Conservation (phyloP, 35 echinoderm and acorn worm genomes). For the Acanthaster planci region DNA sequence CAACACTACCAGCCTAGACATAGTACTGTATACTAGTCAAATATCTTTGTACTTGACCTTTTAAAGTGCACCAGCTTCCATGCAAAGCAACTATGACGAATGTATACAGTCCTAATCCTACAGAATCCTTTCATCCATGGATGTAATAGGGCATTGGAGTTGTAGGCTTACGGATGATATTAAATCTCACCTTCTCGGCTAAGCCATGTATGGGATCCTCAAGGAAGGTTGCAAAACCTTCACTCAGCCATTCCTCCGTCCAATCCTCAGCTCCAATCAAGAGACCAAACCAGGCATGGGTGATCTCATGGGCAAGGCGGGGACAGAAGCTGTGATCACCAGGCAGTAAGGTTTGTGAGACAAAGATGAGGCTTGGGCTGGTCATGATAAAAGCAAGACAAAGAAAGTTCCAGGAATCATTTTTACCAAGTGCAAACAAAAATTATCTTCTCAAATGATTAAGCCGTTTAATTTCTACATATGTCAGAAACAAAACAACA, state of each 20-base stretch:
- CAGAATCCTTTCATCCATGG: neutral
- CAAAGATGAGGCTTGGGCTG: constrained; percentile 81
- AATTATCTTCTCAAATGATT: no score
- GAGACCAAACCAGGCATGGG: constrained; percentile 87
- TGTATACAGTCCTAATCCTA: no score
- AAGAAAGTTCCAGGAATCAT: no score
- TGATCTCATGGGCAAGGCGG: constrained; percentile 83
- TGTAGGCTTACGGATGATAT: neutral
- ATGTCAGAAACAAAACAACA: no score
- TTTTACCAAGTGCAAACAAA: no score
- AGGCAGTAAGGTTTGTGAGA: constrained; percentile 71
- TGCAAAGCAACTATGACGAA: no score
- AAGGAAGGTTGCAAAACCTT: constrained; percentile 90
- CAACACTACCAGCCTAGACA: no score
- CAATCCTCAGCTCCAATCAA: constrained; percentile 86
- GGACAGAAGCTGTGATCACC: constrained; percentile 71
- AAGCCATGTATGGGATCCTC: constrained; percentile 82
- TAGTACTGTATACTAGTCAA: no score
- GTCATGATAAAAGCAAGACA: constrained; percentile 3
- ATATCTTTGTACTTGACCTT: no score
- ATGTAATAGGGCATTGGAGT: neutral
- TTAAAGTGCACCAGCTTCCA: neutral
- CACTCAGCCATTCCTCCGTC: constrained; percentile 96
- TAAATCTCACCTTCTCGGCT: constrained; percentile 61
- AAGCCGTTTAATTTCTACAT: no score